A percentile compares a stretch with the other conserved stretches of the same genome.
Conservation (phyloP, 2,888 invertebrate species). For the Epinotia brunnichana region DNA sequence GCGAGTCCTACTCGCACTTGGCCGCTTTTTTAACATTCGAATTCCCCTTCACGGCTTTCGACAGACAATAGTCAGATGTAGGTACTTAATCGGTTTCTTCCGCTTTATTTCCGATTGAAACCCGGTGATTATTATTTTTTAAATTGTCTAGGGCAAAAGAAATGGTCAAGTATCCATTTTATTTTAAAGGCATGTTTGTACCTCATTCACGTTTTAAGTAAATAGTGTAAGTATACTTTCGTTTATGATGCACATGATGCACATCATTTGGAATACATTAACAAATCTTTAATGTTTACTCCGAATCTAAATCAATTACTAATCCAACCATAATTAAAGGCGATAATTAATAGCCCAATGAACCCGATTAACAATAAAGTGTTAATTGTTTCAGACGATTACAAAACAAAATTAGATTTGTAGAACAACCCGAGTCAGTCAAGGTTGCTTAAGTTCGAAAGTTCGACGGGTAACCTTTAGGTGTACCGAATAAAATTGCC, state of each 20-base stretch:
- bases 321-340: constrained; percentile 18
- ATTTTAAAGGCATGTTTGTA: neutral
- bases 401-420: constrained; percentile 45
- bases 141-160: neutral
- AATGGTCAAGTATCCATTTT: neutral
- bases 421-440: constrained; percentile 44
- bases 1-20: too few species aligned
- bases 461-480: constrained; percentile 54
- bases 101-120: constrained; percentile 49
- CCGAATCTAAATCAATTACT: constrained; percentile 21
- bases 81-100: constrained; percentile 53
- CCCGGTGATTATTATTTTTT: constrained; percentile 30
- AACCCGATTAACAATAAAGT: constrained; percentile 39
- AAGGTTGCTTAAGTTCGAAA: constrained; percentile 46
- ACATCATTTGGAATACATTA: constrained; percentile 25
- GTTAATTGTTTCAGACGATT: constrained; percentile 32
- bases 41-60: constrained; percentile 46
- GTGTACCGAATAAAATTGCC: constrained; percentile 54
- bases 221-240: too few species aligned
- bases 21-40: constrained; percentile 46
- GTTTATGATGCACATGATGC: too few species aligned
- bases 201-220: too few species aligned
- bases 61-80: constrained; percentile 51
- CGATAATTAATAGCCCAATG: constrained; percentile 31
- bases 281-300: constrained; percentile 12